Conservation (phyloP, 2,888 invertebrate genomes). For the Gerosis bhagava region DNA sequence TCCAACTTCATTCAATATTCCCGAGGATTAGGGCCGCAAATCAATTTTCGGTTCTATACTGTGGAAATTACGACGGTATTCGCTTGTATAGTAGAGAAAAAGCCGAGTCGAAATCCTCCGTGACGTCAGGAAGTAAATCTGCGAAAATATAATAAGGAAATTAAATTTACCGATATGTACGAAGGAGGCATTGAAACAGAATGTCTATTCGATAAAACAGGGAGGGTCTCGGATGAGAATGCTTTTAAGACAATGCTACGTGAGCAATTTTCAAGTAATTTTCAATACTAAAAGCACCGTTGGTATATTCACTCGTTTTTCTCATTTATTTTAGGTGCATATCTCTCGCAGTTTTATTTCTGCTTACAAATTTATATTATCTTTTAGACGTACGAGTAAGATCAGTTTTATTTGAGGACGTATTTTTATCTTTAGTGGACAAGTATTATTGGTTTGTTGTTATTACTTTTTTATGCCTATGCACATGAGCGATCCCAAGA, state of each 20-base stretch:
- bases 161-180: conserved; percentile 33
- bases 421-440: too few species aligned
- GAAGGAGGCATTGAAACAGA: conserved; percentile 37
- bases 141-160: conserved; percentile 33
- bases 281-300: conserved; percentile 36
- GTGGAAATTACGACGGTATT: conserved; percentile 1
- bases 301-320: conserved; percentile 19
- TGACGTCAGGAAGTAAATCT: conserved; percentile 20
- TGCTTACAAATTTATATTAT: conserved; percentile 4
- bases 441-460: too few species aligned
- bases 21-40: background rate
- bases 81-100: conserved; percentile 1
- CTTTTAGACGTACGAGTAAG: too few species aligned
- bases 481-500: too few species aligned
- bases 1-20: conserved; percentile 22
- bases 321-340: conserved; percentile 16
- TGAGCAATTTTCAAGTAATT: conserved; percentile 43
- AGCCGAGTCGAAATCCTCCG: conserved; percentile 5
- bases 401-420: too few species aligned
- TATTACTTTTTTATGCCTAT: too few species aligned
- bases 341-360: conserved; percentile 1
- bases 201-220: conserved; percentile 45
- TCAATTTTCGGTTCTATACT: conserved; percentile 12
- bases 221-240: conserved; percentile 38
- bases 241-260: conserved; percentile 46